Evolutionary conservation across 2,888 invertebrate genomes (phyloP).

Genomic region (Monoplex corrugatus): DNA sequence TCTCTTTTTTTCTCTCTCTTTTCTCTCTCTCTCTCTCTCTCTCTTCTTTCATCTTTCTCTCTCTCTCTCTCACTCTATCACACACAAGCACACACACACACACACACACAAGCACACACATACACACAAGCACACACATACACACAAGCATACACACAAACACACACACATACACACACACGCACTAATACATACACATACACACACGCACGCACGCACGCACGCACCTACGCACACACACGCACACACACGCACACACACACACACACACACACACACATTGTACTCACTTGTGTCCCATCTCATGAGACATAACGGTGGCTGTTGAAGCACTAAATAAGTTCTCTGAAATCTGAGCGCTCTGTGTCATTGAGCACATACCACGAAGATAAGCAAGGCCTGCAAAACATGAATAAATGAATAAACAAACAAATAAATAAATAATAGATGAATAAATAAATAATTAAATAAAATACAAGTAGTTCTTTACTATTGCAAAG

Average conservation of each 20-base stretch:
- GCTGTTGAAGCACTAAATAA: not conserved
- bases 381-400: not conserved
- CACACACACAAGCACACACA: not conserved
- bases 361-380: not conserved
- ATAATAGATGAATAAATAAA: too few relatives aligned
- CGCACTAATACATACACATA: not conserved
- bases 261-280: not conserved
- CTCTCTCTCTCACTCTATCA: too few relatives aligned
- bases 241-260: not conserved
- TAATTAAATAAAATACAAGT: too few relatives aligned
- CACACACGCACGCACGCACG: not conserved
- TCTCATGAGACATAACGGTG: not conserved
- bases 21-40: too few relatives aligned
- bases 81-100: conserved; percentile 9
- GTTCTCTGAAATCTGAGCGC: conserved; percentile 31
- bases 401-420: not conserved
- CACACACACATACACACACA: not conserved
- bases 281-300: conserved; percentile 38
- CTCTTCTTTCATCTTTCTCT: too few relatives aligned
- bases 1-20: too few relatives aligned
- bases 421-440: too few relatives aligned
- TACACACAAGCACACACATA: not conserved
- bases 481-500: too few relatives aligned
- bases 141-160: conserved; percentile 4
- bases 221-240: not conserved